Conservation (phyloP, 2,113 vertebrate species). For the Pangasianodon gigas region DNA sequence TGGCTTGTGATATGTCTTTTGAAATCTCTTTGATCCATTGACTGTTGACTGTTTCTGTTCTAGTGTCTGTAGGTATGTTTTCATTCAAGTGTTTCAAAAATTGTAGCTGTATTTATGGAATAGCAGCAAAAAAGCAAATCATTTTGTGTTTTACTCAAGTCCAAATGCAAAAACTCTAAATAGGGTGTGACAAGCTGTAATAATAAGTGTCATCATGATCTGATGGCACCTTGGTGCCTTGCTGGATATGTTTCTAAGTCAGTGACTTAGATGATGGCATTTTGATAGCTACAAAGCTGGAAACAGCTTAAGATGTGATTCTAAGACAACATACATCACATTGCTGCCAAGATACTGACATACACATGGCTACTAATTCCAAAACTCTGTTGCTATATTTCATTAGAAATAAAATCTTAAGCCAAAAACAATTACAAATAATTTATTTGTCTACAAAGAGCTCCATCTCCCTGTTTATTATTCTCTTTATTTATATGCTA, state of each 20-base stretch:
- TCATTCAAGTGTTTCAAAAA: too few relatives aligned
- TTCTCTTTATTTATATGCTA: not conserved
- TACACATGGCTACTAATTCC: too few relatives aligned
- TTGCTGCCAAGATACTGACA: too few relatives aligned
- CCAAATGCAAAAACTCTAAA: not conserved
- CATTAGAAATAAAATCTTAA: too few relatives aligned
- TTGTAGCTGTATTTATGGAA: too few relatives aligned
- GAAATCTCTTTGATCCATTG: too few relatives aligned
- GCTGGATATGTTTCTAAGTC: not conserved
- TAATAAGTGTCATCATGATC: not conserved
- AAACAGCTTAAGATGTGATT: too few relatives aligned
- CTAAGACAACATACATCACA: too few relatives aligned
- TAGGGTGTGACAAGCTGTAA: not conserved
- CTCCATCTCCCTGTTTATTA: not conserved
- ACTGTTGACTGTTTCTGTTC: too few relatives aligned
- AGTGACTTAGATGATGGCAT: not conserved
- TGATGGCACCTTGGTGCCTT: not conserved
- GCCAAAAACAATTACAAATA: too few relatives aligned
- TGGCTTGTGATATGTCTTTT: not conserved
- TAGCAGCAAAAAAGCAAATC: not conserved
- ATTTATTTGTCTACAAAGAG: not conserved
- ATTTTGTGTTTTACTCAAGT: not conserved
- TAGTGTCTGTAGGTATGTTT: too few relatives aligned
- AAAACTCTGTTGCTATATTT: too few relatives aligned
- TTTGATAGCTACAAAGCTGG: not conserved